A percentile compares a stretch with the other conserved stretches of the same genome.
These are phyloP conservation scores for Symphodus melops DNA, from an alignment of 2,113 vertebrate species.

Conservation along the genomic window DNA sequence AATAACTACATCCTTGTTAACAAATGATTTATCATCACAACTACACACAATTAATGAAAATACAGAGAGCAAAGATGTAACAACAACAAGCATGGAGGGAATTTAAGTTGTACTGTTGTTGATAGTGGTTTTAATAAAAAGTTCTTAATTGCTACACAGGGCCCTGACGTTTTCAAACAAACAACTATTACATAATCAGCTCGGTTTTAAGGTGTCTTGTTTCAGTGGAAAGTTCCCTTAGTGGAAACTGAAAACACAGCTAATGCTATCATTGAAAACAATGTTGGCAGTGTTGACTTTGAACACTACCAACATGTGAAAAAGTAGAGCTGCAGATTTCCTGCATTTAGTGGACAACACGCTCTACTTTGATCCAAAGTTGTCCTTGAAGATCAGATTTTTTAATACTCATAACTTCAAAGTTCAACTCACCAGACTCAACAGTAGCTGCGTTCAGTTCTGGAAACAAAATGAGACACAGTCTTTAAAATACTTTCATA, in stretches of 20 bases:
- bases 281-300: neutral
- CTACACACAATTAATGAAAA: no score
- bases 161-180: no score
- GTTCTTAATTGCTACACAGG: no score
- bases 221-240: neutral
- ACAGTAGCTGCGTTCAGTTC: neutral
- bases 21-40: no score
- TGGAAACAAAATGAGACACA: conserved; percentile 20
- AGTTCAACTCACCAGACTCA: conserved; percentile 44
- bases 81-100: no score
- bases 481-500: neutral
- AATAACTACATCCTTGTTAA: no score
- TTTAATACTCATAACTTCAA: no score
- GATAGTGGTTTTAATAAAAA: no score
- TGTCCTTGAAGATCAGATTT: neutral
- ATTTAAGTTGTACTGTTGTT: no score
- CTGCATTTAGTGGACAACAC: neutral
- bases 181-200: no score
- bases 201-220: neutral
- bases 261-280: neutral
- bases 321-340: neutral
- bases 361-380: neutral
- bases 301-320: neutral
- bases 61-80: no score
- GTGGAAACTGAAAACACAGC: neutral